Base-by-base conservation (phyloP, 2,113 vertebrate species). In the Microcebus ravelobensis region DNA sequence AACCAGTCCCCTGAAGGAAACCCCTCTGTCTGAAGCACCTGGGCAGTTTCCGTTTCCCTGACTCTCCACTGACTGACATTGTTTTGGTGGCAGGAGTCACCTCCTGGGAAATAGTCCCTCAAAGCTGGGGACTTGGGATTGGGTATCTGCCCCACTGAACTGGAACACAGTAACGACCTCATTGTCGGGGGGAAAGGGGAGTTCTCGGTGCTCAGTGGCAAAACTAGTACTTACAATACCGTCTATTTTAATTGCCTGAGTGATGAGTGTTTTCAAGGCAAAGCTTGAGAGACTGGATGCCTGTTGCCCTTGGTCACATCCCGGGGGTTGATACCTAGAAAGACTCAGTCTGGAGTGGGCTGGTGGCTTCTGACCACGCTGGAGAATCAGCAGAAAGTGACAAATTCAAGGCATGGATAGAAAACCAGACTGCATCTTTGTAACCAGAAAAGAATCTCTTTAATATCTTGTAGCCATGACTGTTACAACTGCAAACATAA, bases 391-490 rank as follows among this genome's bases (percentile, higher is more conserved):
- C 45, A 45, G 31, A 29, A 45, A 42, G 20, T 18, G 1, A 17
- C 3, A 42, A 61, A 39, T 20, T 71, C n/a, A 20, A n/a, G 9
- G n/a, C 12, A n/a, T 2, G 36, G 13, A 91, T 0, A 91, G 31
- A 70, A 73, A 90, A 67, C 31, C 11, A 61, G 67, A 81, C 20
- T 61, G 39, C 31, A 3, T 12, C 73, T 55, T 5, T 34, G 50
- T 52, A 83, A 90, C 52, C 87, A 86, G 96, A 84, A 95, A 77
- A 93, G 36, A 82, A 84, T 21, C 74, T 88, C 82, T 97, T 93
- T 96, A 93, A 91, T 91, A 50, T 79, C 73, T 65, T 63, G 74
- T 36, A 79, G 94, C 57, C 68, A 27, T 55, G 80, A 89, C 81
- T 0, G 48, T 84, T 31, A 89, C 45, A 87, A 65, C 74, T 73